A percentile compares a stretch with the other conserved stretches of the same genome.
phyloP scores from a whole-genome alignment of 2,113 vertebrate species.

The Cynoglossus semilaevis region DNA sequence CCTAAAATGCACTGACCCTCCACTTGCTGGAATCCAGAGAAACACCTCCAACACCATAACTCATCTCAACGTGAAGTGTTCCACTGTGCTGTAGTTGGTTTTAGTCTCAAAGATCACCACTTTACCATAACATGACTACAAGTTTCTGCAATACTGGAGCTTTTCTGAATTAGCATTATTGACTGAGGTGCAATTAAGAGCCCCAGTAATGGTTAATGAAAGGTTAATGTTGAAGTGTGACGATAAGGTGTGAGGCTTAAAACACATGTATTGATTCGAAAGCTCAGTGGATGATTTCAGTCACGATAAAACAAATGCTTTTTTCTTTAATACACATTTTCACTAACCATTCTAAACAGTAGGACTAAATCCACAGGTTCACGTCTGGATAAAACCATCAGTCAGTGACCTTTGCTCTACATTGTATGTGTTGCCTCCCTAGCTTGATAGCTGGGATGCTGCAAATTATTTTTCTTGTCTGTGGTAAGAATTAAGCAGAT shows the following conservation, averaged over 20 bases:
- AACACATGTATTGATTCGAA: constrained; percentile 68
- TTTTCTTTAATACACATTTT: too few species aligned
- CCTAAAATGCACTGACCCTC: constrained; percentile 90
- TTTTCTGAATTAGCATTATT: constrained; percentile 86
- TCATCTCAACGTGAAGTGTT: constrained; percentile 85
- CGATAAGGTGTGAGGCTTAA: constrained; percentile 93
- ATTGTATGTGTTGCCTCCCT: too few species aligned
- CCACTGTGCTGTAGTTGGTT: constrained; percentile 85
- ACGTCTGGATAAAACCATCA: too few species aligned
- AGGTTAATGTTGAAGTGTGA: constrained; percentile 95
- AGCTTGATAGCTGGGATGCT: too few species aligned
- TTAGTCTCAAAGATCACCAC: constrained; percentile 81
- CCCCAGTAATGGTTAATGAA: constrained; percentile 96
- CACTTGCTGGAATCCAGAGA: constrained; percentile 86
- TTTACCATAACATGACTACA: constrained; percentile 95
- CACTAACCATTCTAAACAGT: too few species aligned
- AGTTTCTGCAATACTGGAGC: constrained; percentile 85
- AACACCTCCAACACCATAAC: constrained; percentile 88
- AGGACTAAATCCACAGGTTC: too few species aligned
- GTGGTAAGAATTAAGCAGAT: too few species aligned
- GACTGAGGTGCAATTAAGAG: constrained; percentile 92
- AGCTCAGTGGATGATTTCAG: too few species aligned
- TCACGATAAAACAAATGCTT: too few species aligned
- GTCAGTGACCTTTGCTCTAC: too few species aligned
- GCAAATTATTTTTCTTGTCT: too few species aligned